Percentiles rank a stretch among this genome's conserved stretches.
phyloP scores from a whole-genome alignment of 2,113 vertebrate genomes.

The Candoia aspera region DNA sequence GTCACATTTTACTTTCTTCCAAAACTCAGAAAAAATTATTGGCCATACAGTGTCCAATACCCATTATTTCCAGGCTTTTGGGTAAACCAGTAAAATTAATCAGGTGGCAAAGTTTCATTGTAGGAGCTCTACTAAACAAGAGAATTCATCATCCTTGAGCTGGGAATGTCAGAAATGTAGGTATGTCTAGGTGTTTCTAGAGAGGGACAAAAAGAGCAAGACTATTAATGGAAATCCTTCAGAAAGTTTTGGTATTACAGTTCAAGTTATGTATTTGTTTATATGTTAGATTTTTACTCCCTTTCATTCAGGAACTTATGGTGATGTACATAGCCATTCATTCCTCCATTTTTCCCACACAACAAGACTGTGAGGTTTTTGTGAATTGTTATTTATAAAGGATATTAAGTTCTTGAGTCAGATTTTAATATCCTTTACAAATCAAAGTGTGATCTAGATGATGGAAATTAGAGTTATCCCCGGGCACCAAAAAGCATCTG shows the following conservation, averaged over 20 bases:
- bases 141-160: slow-evolving; percentile 51
- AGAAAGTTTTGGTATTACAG: slow-evolving; percentile 56
- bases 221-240: slow-evolving; percentile 45
- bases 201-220: neutral
- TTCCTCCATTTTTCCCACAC: no score
- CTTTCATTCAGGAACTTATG: no score
- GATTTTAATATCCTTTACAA: neutral
- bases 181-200: neutral
- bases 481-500: neutral
- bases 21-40: slow-evolving; percentile 70
- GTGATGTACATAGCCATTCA: no score
- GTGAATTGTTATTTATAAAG: no score
- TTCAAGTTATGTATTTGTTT: slow-evolving; percentile 10
- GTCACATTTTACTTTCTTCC: slow-evolving; percentile 67
- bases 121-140: slow-evolving; percentile 71
- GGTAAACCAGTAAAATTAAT: slow-evolving; percentile 78
- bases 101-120: slow-evolving; percentile 76
- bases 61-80: slow-evolving; percentile 66
- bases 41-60: slow-evolving; percentile 61
- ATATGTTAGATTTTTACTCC: no score
- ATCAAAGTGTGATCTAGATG: no score
- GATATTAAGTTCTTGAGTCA: neutral
- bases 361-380: no score
- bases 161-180: slow-evolving; percentile 48
- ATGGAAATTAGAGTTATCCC: neutral